Evolutionary conservation across 2,888 invertebrate species (phyloP).

Genomic region (Ferrisia virgata): DNA sequence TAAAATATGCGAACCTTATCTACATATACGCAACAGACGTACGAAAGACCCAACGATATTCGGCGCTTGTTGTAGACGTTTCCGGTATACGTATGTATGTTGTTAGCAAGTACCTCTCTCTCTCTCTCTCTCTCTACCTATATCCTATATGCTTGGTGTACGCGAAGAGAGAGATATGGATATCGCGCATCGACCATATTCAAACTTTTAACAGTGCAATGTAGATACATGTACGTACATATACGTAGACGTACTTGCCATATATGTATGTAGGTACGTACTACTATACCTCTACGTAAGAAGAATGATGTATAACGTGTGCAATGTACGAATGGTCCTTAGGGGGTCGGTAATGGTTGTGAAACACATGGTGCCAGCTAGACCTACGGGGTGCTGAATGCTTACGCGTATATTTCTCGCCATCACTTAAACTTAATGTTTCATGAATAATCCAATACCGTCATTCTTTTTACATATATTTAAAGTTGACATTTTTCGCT

Average conservation of each 20-base stretch:
- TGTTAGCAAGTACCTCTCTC: not conserved
- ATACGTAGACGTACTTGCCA: no score
- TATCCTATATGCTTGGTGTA: no score
- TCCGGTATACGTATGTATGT: conserved; percentile 35
- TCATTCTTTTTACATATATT: conserved; percentile 44
- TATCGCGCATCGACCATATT: not conserved
- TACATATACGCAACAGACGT: not conserved
- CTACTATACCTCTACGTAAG: no score
- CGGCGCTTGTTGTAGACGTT: not conserved
- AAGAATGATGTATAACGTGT: conserved; percentile 38
- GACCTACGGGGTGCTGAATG: conserved; percentile 42
- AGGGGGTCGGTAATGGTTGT: conserved; percentile 38
- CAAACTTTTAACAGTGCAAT: no score
- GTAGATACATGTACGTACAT: not conserved
- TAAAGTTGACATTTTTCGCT: conserved; percentile 35
- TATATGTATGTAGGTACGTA: no score
- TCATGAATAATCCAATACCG: conserved; percentile 44
- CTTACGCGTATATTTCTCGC: conserved; percentile 24
- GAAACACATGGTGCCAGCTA: conserved; percentile 39
- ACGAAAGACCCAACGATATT: no score
- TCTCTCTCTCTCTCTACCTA: no score
- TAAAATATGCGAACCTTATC: conserved; percentile 12
- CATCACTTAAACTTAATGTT: conserved; percentile 30
- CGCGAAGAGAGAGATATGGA: not conserved
- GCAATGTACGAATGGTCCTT: conserved; percentile 8